These are phyloP conservation scores for Nibea albiflora DNA, from an alignment of 2,113 vertebrate genomes.

Conservation along the genomic window DNA sequence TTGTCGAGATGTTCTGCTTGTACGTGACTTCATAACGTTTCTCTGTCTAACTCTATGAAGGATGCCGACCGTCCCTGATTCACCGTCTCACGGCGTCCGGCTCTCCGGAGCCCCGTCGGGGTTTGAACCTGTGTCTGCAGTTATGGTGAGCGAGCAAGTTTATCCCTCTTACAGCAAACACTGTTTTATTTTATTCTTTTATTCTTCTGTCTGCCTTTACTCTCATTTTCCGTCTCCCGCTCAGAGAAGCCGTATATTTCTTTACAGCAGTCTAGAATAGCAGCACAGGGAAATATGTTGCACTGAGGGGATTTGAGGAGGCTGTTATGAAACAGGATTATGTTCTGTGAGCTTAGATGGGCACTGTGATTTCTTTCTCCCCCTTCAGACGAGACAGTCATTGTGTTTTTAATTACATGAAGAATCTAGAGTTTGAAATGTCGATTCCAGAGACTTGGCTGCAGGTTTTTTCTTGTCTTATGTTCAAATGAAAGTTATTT, in stretches of 20 bases:
- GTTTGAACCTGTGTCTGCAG: not conserved
- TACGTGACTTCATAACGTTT: too few relatives aligned
- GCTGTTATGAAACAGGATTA: conserved; percentile 40
- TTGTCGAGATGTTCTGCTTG: too few relatives aligned
- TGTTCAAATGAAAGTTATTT: conserved; percentile 16
- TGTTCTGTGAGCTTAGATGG: conserved; percentile 27
- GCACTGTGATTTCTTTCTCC: not conserved
- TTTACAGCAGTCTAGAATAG: not conserved
- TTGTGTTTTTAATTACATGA: conserved; percentile 35
- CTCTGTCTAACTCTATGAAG: too few relatives aligned
- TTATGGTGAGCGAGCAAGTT: too few relatives aligned
- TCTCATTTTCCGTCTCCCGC: conserved; percentile 1
- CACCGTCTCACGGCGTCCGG: too few relatives aligned
- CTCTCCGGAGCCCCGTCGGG: not conserved
- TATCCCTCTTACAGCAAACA: not conserved
- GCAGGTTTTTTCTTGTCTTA: not conserved
- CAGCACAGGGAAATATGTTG: conserved; percentile 20
- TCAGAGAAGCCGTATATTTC: not conserved
- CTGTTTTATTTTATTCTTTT: not conserved
- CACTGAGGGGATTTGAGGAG: conserved; percentile 27
- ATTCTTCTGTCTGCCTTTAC: not conserved
- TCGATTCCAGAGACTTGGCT: conserved; percentile 13
- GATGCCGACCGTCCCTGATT: too few relatives aligned
- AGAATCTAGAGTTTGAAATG: conserved; percentile 16
- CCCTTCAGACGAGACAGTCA: not conserved